Base-by-base conservation (phyloP, 2,113 vertebrate genomes). In the Pandion haliaetus region DNA sequence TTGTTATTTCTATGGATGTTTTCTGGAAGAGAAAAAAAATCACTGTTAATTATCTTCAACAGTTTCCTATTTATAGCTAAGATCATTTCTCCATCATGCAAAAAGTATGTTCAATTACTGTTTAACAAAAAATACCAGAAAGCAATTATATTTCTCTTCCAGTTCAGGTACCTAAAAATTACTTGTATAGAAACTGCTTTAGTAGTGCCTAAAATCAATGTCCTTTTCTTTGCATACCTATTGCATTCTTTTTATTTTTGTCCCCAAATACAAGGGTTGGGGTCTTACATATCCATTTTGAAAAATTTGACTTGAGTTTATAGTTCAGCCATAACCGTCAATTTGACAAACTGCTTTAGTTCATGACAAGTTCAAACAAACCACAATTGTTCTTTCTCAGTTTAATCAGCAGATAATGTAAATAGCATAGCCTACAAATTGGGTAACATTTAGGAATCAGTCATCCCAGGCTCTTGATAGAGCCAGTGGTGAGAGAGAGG, bases 351-450 rank as follows among this genome's bases (percentile, higher is more conserved):
- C 62, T 61, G 8, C 29, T 49, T 82, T 77, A 82, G 89, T 86
- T 95, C 94, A 77, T 42, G 67, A 91, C 94, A 95, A 93, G 89
- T 88, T 97, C 93, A 88, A 96, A 80, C 58, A 74, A 96, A 82
- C 84, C 21, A 0, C 86, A 77, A 94, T 96, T 95, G 86, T 52
- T 80, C 82, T 81, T 87, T 82, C 54, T 80, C 40, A 42, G 34
- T 94, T 95, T 91, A 84, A 94, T 87, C 83, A 89, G 59, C 42
- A 97, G 58, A 85, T 70, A 89, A 50, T 9, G 0, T 16, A 79
- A 86, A 76, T 81, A 91, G 16, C 31, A 72, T 21, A 54, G 61
- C 32, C 62, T 90, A 66, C 40, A 94, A 94, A 91, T 21, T 50
- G 26, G 31, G 42, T 38, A 70, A 54, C 4, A 0, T 42, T 72